These are phyloP conservation scores for Araneus ventricosus DNA, from an alignment of 1,140 invertebrate genomes.

Conservation along the genomic window DNA sequence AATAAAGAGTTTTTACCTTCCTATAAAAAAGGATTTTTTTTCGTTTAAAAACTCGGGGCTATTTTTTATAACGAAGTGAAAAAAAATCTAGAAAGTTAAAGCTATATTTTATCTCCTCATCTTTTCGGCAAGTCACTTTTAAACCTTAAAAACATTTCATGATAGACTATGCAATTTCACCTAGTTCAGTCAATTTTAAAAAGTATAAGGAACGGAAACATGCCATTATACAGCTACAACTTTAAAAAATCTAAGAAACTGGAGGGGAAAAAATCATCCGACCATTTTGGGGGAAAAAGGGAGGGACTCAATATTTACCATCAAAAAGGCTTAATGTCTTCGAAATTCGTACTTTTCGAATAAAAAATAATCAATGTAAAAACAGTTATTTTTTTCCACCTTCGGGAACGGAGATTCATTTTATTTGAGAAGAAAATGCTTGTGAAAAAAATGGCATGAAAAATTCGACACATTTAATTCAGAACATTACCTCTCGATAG, in stretches of 20 bases:
- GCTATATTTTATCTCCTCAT: too few species aligned
- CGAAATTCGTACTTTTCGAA: not conserved
- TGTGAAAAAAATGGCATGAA: not conserved
- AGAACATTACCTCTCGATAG: not conserved
- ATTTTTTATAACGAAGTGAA: too few species aligned
- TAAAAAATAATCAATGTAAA: not conserved
- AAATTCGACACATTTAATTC: not conserved
- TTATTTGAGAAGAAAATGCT: not conserved
- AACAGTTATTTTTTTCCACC: not conserved
- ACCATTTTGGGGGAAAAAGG: not conserved
- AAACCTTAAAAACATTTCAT: too few species aligned
- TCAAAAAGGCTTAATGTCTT: not conserved
- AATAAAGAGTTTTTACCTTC: too few species aligned
- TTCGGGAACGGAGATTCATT: not conserved
- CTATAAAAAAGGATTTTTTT: too few species aligned
- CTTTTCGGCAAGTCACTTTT: too few species aligned
- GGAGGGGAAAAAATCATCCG: not conserved
- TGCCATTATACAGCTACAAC: not conserved
- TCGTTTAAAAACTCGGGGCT: too few species aligned
- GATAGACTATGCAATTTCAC: too few species aligned
- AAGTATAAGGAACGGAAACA: not conserved
- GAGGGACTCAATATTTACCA: not conserved
- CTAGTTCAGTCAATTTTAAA: not conserved
- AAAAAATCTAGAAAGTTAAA: too few species aligned
- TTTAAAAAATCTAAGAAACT: not conserved